phyloP scores from a whole-genome alignment of 2,888 invertebrate genomes.

The Cactoblastis cactorum region DNA sequence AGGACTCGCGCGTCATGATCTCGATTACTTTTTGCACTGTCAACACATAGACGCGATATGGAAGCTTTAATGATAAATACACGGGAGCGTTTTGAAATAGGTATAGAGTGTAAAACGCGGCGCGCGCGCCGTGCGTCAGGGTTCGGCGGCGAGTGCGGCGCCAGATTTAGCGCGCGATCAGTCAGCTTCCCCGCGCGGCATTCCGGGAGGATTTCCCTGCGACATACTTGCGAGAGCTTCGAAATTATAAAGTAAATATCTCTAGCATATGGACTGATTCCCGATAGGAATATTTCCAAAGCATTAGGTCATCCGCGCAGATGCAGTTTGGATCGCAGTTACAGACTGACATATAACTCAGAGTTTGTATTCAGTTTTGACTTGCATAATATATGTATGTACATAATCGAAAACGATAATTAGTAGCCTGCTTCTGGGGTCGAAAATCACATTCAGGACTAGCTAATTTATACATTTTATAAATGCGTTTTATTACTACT shows the following conservation, averaged over 20 bases:
- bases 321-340: too few relatives aligned
- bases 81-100: background rate
- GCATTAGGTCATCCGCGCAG: background rate
- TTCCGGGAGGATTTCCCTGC: constrained; percentile 76
- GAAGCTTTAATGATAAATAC: background rate
- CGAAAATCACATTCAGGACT: too few relatives aligned
- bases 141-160: constrained; percentile 67
- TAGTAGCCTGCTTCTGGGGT: too few relatives aligned
- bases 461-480: too few relatives aligned
- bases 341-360: too few relatives aligned
- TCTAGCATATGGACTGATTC: background rate
- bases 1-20: constrained; percentile 34
- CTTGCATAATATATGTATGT: too few relatives aligned
- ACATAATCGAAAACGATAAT: too few relatives aligned
- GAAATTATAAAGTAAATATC: background rate
- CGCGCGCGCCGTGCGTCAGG: constrained; percentile 61
- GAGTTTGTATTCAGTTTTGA: too few relatives aligned
- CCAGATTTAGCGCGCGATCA: constrained; percentile 60
- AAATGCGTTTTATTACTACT: too few relatives aligned
- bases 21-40: background rate
- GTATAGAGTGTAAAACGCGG: constrained; percentile 13
- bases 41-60: background rate
- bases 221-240: constrained; percentile 55
- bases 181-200: constrained; percentile 64
- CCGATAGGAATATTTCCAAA: background rate